These are phyloP conservation scores for Callithrix jacchus DNA, from an alignment of 2,113 vertebrate species.

Conservation along the genomic window DNA sequence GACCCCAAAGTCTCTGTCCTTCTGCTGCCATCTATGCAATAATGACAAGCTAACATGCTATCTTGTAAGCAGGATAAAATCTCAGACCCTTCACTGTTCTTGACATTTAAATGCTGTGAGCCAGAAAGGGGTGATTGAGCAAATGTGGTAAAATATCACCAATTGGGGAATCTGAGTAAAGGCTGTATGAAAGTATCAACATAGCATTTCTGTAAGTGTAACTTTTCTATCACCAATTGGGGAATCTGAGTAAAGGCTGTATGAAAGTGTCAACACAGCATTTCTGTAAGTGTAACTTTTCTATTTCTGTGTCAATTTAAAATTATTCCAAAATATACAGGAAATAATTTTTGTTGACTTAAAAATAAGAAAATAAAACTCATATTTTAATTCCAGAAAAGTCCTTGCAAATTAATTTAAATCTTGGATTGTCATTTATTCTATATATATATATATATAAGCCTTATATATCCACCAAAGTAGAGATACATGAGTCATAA, in stretches of 20 bases:
- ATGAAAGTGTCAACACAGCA: background rate
- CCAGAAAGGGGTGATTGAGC: background rate
- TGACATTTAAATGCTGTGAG: background rate
- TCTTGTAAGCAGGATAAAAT: background rate
- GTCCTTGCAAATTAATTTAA: background rate
- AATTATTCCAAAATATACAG: background rate
- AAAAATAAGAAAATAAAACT: background rate
- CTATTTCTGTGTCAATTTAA: background rate
- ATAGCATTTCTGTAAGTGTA: background rate
- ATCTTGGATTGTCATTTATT: background rate
- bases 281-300: background rate
- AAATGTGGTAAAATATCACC: background rate
- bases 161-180: background rate
- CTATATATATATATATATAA: background rate
- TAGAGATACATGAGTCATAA: background rate
- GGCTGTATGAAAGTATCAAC: background rate
- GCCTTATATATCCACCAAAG: background rate
- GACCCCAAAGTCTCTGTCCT: background rate
- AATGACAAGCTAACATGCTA: slow-evolving; percentile 8
- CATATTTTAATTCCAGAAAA: background rate
- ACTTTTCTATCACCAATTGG: background rate
- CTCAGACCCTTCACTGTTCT: background rate
- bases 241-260: background rate
- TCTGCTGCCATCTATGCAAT: background rate
- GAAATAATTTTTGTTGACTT: background rate